Evolutionary conservation across 2,888 invertebrate species (phyloP).

Genomic region (Sympetrum striolatum): DNA sequence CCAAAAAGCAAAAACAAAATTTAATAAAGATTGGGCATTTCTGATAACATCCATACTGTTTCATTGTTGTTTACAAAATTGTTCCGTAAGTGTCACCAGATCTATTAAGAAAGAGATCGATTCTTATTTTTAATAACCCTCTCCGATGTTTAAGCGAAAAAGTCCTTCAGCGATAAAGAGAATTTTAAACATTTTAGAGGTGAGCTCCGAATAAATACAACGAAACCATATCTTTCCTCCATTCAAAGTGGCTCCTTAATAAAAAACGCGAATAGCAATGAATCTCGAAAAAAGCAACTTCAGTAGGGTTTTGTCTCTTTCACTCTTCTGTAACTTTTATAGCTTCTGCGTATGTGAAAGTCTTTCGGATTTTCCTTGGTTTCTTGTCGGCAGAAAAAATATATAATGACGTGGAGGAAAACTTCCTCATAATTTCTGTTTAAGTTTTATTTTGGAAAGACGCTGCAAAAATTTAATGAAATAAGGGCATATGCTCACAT

Average conservation of each 20-base stretch:
- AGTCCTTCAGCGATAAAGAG: too few relatives aligned
- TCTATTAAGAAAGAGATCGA: too few relatives aligned
- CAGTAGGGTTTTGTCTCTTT: constrained; percentile 32
- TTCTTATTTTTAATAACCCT: neutral
- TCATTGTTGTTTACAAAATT: too few relatives aligned
- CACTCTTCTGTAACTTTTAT: constrained; percentile 27
- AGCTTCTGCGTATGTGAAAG: constrained; percentile 42
- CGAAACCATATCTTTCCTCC: constrained; percentile 10
- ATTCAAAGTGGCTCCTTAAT: constrained; percentile 18
- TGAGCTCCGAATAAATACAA: constrained; percentile 7
- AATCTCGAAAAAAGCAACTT: constrained; percentile 19
- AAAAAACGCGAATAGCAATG: constrained; percentile 30
- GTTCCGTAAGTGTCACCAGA: too few relatives aligned
- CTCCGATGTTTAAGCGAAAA: neutral
- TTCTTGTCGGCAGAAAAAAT: neutral
- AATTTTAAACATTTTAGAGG: neutral
- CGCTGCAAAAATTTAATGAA: too few relatives aligned
- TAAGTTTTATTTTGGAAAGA: neutral
- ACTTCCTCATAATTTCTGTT: neutral
- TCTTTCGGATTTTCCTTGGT: constrained; percentile 24
- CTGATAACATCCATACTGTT: too few relatives aligned
- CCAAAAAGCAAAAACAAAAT: too few relatives aligned
- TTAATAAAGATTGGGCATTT: too few relatives aligned
- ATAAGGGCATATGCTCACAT: too few relatives aligned
- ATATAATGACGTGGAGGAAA: neutral